Percentiles rank a stretch among this genome's conserved stretches.
Conservation (phyloP, 2,888 invertebrate genomes). For the Drosophila koepferae region DNA sequence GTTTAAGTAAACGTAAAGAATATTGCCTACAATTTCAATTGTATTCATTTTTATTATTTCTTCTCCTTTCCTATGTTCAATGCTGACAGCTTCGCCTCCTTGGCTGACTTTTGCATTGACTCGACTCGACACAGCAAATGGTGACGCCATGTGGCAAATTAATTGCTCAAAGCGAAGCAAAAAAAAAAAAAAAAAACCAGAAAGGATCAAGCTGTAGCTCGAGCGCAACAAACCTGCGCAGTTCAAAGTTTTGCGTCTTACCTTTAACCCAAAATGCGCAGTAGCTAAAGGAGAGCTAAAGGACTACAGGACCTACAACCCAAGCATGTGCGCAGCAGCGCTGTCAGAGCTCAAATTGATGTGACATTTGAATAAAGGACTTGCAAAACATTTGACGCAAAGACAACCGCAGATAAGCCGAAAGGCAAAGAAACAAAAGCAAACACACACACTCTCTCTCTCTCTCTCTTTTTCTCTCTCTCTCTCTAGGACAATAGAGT, state of each 20-base stretch:
- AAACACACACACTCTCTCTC: background rate
- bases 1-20: constrained; percentile 55
- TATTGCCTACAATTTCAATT: constrained; percentile 42
- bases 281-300: constrained; percentile 5
- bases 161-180: constrained; percentile 16
- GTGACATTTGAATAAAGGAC: constrained; percentile 70
- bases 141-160: constrained; percentile 51
- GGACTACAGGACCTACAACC: background rate
- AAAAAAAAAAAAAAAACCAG: background rate
- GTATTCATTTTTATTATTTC: constrained; percentile 20
- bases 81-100: constrained; percentile 23
- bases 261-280: constrained; percentile 54
- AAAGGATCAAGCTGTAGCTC: constrained; percentile 4
- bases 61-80: background rate
- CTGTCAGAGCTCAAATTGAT: constrained; percentile 47
- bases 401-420: constrained; percentile 68
- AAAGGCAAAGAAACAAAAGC: constrained; percentile 33
- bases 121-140: constrained; percentile 29
- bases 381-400: constrained; percentile 24
- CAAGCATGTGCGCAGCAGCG: constrained; percentile 29
- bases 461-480: too few relatives aligned
- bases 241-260: constrained; percentile 56
- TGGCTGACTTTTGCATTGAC: constrained; percentile 60
- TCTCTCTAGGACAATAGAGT: constrained; percentile 42
- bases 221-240: constrained; percentile 63